phyloP scores from a whole-genome alignment of 2,888 invertebrate genomes.

The Carpatolechia fugitivella region DNA sequence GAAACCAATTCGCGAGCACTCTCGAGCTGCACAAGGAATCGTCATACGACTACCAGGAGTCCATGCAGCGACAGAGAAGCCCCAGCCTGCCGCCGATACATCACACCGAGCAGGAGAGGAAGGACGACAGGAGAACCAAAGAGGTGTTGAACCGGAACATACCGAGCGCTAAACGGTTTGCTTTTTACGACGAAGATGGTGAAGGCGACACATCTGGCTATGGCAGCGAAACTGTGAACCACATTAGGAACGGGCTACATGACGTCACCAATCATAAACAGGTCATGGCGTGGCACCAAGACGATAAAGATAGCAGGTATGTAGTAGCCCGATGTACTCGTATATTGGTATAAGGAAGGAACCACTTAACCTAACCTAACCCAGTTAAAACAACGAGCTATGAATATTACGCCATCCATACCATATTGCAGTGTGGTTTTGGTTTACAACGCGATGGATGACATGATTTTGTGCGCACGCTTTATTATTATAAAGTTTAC shows the following conservation, averaged over 20 bases:
- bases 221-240: slow-evolving; percentile 86
- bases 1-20: slow-evolving; percentile 72
- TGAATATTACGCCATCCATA: slow-evolving; percentile 18
- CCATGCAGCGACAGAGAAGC: slow-evolving; percentile 75
- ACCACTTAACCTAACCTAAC: background rate
- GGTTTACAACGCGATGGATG: background rate
- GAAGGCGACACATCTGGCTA: slow-evolving; percentile 91
- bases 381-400: slow-evolving; percentile 17
- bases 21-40: slow-evolving; percentile 67
- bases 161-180: slow-evolving; percentile 65
- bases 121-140: slow-evolving; percentile 55
- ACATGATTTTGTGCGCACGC: background rate
- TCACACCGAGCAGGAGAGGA: slow-evolving; percentile 56
- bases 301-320: slow-evolving; percentile 59
- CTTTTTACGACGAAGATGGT: slow-evolving; percentile 75
- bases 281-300: slow-evolving; percentile 70
- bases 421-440: slow-evolving; percentile 13
- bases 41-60: slow-evolving; percentile 66
- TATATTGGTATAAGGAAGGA: background rate
- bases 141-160: slow-evolving; percentile 57
- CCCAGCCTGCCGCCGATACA: slow-evolving; percentile 85
- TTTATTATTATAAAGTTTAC: background rate
- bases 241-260: slow-evolving; percentile 54
- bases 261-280: slow-evolving; percentile 45
- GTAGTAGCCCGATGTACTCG: slow-evolving; percentile 4